Percentiles rank a stretch among this genome's conserved stretches.
Conservation (phyloP, 1,140 invertebrate species). For the Anagrus nilaparvatae region DNA sequence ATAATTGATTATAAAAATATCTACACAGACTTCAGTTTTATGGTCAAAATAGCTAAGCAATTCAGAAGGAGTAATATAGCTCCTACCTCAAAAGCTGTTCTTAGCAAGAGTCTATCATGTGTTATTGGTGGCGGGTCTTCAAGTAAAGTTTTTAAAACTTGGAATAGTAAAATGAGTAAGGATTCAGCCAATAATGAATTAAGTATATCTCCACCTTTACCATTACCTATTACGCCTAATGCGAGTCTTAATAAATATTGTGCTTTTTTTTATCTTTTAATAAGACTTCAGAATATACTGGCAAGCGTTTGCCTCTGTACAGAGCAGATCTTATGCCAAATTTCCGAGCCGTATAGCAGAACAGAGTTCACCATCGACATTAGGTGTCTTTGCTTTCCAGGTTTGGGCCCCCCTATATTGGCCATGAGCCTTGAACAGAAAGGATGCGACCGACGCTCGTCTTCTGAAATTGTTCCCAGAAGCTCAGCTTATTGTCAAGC, state of each 20-base stretch:
- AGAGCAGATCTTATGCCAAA: too few species aligned
- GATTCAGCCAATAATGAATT: slow-evolving; percentile 62
- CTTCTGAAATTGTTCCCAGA: too few species aligned
- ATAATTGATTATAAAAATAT: slow-evolving; percentile 8
- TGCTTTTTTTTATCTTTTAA: slow-evolving; percentile 71
- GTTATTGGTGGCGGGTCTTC: slow-evolving; percentile 69
- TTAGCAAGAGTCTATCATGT: slow-evolving; percentile 66
- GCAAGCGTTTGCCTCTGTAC: too few species aligned
- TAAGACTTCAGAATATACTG: slow-evolving; percentile 80
- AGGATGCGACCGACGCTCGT: too few species aligned
- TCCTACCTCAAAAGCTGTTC: slow-evolving; percentile 73
- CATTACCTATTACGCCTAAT: slow-evolving; percentile 81
- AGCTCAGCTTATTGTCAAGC: too few species aligned
- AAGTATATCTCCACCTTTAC: slow-evolving; percentile 76
- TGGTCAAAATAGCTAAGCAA: slow-evolving; percentile 82
- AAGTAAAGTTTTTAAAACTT: slow-evolving; percentile 69
- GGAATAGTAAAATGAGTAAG: slow-evolving; percentile 79
- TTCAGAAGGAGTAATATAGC: slow-evolving; percentile 74
- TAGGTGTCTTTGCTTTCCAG: too few species aligned
- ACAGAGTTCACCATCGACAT: too few species aligned
- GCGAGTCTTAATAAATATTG: slow-evolving; percentile 76
- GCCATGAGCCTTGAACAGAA: too few species aligned
- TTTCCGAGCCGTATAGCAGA: too few species aligned
- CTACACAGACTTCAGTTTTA: slow-evolving; percentile 45
- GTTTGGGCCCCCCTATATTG: too few species aligned